A percentile compares a stretch with the other conserved stretches of the same genome.
Conservation (phyloP, 2,888 invertebrate species). For the Trisateles emortualis region DNA sequence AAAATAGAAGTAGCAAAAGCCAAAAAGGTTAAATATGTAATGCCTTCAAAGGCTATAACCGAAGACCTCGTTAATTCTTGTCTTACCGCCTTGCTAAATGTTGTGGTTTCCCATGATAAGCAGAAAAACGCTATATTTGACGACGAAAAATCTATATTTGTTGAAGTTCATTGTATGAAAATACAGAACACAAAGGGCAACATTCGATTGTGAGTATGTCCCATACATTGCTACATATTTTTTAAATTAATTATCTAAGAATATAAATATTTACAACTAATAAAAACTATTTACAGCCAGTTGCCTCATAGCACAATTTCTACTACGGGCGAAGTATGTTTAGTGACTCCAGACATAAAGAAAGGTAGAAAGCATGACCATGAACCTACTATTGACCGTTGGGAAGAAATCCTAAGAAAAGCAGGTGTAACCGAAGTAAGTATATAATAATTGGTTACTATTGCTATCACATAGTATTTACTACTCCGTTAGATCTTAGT, state of each 20-base stretch:
- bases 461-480: not conserved
- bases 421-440: constrained; percentile 87
- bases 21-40: constrained; percentile 62
- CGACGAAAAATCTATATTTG: constrained; percentile 85
- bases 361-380: constrained; percentile 90
- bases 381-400: constrained; percentile 91
- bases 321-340: constrained; percentile 90
- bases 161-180: constrained; percentile 88
- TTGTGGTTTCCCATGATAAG: constrained; percentile 61
- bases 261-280: not conserved
- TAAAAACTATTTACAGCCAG: constrained; percentile 52
- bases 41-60: constrained; percentile 71
- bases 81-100: constrained; percentile 66
- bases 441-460: not conserved
- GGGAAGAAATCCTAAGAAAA: constrained; percentile 89
- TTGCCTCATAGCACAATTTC: constrained; percentile 88
- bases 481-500: not conserved
- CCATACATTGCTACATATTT: not conserved
- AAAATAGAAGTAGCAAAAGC: constrained; percentile 20
- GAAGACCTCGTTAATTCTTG: constrained; percentile 63
- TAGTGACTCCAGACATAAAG: constrained; percentile 92
- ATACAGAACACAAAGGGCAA: constrained; percentile 88
- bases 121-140: constrained; percentile 84
- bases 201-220: constrained; percentile 87
- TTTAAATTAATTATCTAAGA: not conserved